Base-by-base conservation (phyloP, 2,888 invertebrate genomes). In the Laspeyria flexula region DNA sequence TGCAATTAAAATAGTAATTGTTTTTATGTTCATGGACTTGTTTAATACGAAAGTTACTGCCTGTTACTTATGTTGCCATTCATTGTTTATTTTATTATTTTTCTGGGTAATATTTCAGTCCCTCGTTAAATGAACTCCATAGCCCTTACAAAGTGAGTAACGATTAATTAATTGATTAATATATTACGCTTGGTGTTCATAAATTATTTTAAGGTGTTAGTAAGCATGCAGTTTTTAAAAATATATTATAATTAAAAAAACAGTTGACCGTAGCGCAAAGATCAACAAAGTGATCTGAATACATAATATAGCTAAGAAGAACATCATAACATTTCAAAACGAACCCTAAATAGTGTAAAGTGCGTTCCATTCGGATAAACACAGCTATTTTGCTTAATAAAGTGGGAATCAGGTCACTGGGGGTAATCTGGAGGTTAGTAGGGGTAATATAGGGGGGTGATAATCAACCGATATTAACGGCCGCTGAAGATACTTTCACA, bases 401-500 rank as follows among this genome's bases (percentile, higher is more conserved):
- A 59, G 60, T 71, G 70, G 54, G 67, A 68, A 68, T 64, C 60
- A 61, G 68, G 68, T 69, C 68, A 57, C 33, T 41, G 47, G 55
- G 43, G 18, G 55, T 40, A 35, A 59, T 55, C 43, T 35, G 44
- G 45, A 47, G 60, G 50, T 42, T 53, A 35, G 55, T 35, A 46
- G 55, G 55, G 51, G 54, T 64, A 68, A 62, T 67, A 61, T 55
- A 49, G 69, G 48, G 55, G 65, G 69, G 75, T 75, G 77, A 75
- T 78, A 82, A 83, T 77, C 75, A 78, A 60, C 75, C 71, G 75
- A 79, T 80, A 80, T 82, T 76, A 81, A 75, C 64, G 41, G 62
- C 61, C 58, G 65, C 73, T 65, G 56, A 65, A 60, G 64, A 60
- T 60, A 60, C 54, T 59, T 55, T 65, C 66, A 63, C 71, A 66